phyloP scores from a whole-genome alignment of 35 echinoderm and acorn worm genomes.

The Patiria miniata region DNA sequence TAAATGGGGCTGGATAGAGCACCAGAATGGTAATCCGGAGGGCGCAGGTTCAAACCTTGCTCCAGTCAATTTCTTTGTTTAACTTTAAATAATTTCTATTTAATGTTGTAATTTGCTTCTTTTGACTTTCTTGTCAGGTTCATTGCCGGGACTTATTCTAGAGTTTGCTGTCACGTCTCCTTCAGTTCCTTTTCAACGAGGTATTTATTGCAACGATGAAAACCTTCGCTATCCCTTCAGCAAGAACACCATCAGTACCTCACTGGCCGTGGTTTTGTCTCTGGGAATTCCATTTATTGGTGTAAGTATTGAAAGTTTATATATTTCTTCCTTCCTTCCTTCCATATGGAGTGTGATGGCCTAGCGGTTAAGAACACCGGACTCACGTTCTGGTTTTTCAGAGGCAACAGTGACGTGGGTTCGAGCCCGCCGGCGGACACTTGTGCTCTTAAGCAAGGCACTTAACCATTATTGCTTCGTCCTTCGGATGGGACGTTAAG shows the following conservation, averaged over 20 bases:
- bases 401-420: no score
- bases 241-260: conserved; percentile 68
- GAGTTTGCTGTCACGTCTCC: conserved; percentile 45
- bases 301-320: conserved; percentile 63
- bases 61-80: no score
- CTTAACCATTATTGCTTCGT: no score
- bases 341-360: neutral
- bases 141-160: conserved; percentile 11
- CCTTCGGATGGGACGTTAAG: no score
- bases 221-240: conserved; percentile 85
- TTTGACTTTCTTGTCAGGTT: conserved; percentile 9
- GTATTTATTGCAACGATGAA: conserved; percentile 93
- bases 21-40: no score
- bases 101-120: neutral
- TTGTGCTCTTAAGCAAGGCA: no score
- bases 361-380: no score
- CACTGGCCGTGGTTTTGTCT: conserved; percentile 57
- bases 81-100: neutral
- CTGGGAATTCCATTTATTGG: conserved; percentile 56
- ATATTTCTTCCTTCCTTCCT: neutral
- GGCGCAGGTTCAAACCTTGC: no score
- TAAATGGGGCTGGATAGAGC: no score
- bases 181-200: conserved; percentile 67
- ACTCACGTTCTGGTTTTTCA: no score
- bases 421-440: no score